These are phyloP conservation scores for Simalia tracyae DNA, from an alignment of 2,797 vertebrate species.

Conservation along the genomic window DNA sequence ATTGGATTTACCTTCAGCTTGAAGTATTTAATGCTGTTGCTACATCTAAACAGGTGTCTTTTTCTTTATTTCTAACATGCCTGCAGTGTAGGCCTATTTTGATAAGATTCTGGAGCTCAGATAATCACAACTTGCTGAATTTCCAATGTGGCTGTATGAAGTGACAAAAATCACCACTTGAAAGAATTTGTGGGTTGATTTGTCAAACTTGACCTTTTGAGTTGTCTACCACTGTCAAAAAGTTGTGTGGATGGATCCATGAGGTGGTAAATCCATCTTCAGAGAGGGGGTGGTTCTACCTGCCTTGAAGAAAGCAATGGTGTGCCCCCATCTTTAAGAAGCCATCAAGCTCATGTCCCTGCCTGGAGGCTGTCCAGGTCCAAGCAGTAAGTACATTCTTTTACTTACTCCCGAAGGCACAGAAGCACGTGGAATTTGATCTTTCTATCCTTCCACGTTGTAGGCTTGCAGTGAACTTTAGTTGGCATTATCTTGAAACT, in stretches of 20 bases:
- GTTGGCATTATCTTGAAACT: constrained; percentile 5
- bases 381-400: not conserved
- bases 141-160: not conserved
- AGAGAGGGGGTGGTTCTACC: not conserved
- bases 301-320: not conserved
- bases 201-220: not conserved
- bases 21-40: not conserved
- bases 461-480: constrained; percentile 66
- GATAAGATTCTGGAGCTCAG: not conserved
- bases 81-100: not conserved
- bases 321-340: not conserved
- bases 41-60: not conserved
- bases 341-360: not conserved
- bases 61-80: not conserved
- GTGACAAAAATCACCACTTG: not conserved
- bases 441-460: constrained; percentile 31
- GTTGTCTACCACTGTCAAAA: not conserved
- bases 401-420: not conserved
- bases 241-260: not conserved
- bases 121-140: not conserved
- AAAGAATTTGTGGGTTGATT: not conserved
- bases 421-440: constrained; percentile 60
- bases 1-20: not conserved
- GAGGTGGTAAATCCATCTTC: not conserved
- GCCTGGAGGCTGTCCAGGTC: not conserved